These are phyloP conservation scores for Siderastrea radians DNA, from an alignment of 92 coral and sea anemone genomes.

Conservation along the genomic window DNA sequence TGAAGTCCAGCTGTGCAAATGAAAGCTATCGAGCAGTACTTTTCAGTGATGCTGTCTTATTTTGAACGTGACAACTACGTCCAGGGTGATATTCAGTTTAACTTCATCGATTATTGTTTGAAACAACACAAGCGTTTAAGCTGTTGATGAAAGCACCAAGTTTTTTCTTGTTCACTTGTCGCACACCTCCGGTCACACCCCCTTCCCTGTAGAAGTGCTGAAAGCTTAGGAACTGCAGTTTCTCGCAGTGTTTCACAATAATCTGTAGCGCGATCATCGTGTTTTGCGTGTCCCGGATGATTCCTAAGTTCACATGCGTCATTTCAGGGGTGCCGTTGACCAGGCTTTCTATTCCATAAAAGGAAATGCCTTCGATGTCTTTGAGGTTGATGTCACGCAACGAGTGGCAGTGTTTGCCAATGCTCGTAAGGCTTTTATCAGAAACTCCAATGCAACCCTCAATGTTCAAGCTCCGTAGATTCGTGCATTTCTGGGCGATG, in stretches of 20 bases:
- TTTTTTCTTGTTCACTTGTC: slow-evolving; percentile 77
- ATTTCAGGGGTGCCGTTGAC: slow-evolving; percentile 76
- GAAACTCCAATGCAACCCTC: slow-evolving; percentile 82
- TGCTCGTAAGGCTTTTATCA: slow-evolving; percentile 72
- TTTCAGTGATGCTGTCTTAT: neutral
- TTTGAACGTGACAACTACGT: neutral
- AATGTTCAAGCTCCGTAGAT: slow-evolving; percentile 70
- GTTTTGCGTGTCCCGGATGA: slow-evolving; percentile 71
- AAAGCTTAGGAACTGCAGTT: slow-evolving; percentile 78
- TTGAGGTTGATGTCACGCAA: slow-evolving; percentile 82
- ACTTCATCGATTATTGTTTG: slow-evolving; percentile 17
- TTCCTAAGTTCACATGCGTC: slow-evolving; percentile 79
- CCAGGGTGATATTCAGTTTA: neutral
- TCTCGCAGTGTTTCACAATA: slow-evolving; percentile 70
- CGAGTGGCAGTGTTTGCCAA: slow-evolving; percentile 68
- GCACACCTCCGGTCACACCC: slow-evolving; percentile 65
- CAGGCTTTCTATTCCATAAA: slow-evolving; percentile 80
- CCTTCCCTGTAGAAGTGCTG: slow-evolving; percentile 75
- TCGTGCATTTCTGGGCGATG: slow-evolving; percentile 73
- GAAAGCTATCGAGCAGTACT: neutral
- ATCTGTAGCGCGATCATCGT: slow-evolving; percentile 81
- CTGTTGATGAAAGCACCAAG: slow-evolving; percentile 75
- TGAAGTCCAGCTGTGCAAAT: no score
- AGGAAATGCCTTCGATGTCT: slow-evolving; percentile 75
- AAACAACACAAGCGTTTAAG: slow-evolving; percentile 66